Percentiles rank a stretch among this genome's conserved stretches.
Evolutionary conservation across 2,797 vertebrate genomes (phyloP).

Genomic region (Myotis findleyi): DNA sequence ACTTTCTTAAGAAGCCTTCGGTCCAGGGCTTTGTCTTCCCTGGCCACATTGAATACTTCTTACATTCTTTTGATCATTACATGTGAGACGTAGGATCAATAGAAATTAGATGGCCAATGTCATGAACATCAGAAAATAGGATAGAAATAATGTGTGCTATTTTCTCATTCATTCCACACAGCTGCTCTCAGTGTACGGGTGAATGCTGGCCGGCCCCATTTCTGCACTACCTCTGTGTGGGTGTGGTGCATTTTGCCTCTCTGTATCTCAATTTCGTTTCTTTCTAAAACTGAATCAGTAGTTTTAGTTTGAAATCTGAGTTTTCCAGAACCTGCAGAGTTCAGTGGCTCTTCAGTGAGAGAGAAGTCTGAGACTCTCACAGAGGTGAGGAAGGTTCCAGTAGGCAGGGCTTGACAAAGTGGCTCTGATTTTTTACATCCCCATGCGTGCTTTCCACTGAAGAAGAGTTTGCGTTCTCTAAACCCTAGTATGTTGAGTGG

Average conservation of each 20-base stretch:
- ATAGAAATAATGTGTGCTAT: neutral
- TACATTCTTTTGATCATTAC: neutral
- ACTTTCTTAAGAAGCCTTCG: neutral
- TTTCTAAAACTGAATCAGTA: neutral
- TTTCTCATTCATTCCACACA: neutral
- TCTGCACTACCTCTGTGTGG: neutral
- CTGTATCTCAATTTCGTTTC: neutral
- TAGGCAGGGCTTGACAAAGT: neutral
- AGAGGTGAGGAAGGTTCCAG: neutral
- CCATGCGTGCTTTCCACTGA: neutral
- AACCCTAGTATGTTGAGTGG: neutral
- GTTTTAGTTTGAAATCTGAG: neutral
- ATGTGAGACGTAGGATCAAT: neutral
- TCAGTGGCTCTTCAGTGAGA: neutral
- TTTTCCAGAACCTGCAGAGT: neutral
- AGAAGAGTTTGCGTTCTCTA: neutral
- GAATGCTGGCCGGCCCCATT: neutral
- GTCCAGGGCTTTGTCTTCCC: neutral
- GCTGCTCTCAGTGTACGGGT: neutral
- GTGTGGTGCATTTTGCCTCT: neutral
- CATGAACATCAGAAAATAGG: constrained; percentile 1
- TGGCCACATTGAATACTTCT: neutral
- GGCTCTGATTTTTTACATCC: neutral
- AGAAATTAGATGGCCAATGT: neutral
- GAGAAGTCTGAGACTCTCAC: neutral